phyloP scores from a whole-genome alignment of 2,888 invertebrate genomes.

The Aromia moschata region DNA sequence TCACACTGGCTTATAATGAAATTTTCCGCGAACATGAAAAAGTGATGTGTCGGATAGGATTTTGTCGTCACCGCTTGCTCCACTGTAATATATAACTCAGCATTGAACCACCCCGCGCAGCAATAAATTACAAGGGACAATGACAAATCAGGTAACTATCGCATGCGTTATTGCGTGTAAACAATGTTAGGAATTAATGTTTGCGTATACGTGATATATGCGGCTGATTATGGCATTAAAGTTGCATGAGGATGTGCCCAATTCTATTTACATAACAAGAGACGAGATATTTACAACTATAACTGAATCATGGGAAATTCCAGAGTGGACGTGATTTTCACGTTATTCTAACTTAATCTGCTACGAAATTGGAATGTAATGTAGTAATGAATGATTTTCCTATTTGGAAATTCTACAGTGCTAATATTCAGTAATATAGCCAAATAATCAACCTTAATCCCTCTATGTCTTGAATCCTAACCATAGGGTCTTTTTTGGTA shows the following conservation, averaged over 20 bases:
- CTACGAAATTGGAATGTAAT: too few species aligned
- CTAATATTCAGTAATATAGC: too few species aligned
- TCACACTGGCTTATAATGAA: neutral
- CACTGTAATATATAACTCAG: constrained; percentile 31
- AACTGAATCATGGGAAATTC: too few species aligned
- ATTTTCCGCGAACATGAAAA: neutral
- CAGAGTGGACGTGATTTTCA: too few species aligned
- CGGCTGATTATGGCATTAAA: constrained; percentile 16
- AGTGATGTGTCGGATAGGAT: constrained; percentile 8
- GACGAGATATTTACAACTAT: neutral
- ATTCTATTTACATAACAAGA: neutral
- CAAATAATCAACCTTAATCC: too few species aligned
- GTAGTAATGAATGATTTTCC: too few species aligned
- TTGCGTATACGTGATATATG: constrained; percentile 24
- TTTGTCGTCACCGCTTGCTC: constrained; percentile 8
- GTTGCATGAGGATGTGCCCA: constrained; percentile 4
- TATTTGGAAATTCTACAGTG: too few species aligned
- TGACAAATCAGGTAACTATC: constrained; percentile 53
- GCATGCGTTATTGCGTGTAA: constrained; percentile 51
- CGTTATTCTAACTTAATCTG: too few species aligned
- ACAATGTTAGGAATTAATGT: constrained; percentile 36
- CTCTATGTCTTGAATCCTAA: too few species aligned
- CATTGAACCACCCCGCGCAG: constrained; percentile 45
- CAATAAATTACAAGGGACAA: constrained; percentile 55
- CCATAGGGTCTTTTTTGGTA: too few species aligned